phyloP scores from a whole-genome alignment of 2,888 invertebrate species.

The Ectemnius lituratus region DNA sequence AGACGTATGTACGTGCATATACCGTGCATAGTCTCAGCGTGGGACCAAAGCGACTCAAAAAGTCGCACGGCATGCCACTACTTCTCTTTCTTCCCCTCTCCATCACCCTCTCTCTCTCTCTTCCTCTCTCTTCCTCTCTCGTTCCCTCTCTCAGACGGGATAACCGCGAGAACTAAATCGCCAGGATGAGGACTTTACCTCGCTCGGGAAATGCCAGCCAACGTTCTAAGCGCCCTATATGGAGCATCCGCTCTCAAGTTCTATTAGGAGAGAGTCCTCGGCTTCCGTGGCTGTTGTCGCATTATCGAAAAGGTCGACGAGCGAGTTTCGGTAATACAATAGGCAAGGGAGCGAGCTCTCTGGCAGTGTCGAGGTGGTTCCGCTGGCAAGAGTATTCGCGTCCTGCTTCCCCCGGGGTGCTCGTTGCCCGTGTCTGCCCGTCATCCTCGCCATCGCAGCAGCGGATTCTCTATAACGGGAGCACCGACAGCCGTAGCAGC shows the following conservation, averaged over 20 bases:
- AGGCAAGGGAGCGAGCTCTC: background rate
- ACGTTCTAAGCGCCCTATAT: too few species aligned
- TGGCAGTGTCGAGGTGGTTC: background rate
- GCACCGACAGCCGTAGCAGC: slow-evolving; percentile 50
- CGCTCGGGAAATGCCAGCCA: too few species aligned
- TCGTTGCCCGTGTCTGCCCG: background rate
- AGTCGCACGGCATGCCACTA: slow-evolving; percentile 74
- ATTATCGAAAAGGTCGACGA: background rate
- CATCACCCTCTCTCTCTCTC: background rate
- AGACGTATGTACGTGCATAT: slow-evolving; percentile 51
- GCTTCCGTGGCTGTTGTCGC: background rate
- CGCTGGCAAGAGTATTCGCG: slow-evolving; percentile 1
- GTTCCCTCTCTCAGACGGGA: too few species aligned
- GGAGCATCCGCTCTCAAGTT: too few species aligned
- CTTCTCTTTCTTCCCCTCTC: background rate
- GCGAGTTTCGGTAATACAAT: background rate
- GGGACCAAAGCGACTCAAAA: slow-evolving; percentile 76
- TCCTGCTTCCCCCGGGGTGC: background rate
- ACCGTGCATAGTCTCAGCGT: slow-evolving; percentile 69
- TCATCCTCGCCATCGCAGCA: slow-evolving; percentile 25
- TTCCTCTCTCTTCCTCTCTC: too few species aligned
- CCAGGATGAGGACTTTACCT: too few species aligned
- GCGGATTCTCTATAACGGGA: slow-evolving; percentile 49
- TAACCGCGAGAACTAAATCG: too few species aligned
- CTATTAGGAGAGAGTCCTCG: too few species aligned